These are phyloP conservation scores for Rhagium mordax DNA, from an alignment of 2,888 invertebrate species.

Conservation along the genomic window DNA sequence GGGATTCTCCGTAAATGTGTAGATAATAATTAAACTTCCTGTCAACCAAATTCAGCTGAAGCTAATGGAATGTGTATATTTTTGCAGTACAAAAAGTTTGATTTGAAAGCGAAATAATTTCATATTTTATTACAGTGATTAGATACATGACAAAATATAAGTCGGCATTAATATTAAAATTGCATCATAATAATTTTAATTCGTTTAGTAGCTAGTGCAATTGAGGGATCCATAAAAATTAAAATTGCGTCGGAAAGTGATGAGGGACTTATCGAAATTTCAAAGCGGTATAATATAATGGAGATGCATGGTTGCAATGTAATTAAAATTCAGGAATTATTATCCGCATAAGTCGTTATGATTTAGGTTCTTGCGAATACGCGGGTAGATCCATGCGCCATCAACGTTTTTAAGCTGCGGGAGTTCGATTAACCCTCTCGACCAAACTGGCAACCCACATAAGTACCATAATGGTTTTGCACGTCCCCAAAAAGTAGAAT, in stretches of 20 bases:
- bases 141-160: too few species aligned
- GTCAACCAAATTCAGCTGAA: neutral
- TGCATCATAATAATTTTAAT: neutral
- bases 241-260: neutral
- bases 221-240: neutral
- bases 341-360: conserved; percentile 58
- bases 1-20: neutral
- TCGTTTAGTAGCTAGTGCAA: neutral
- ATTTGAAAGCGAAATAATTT: neutral
- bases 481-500: conserved; percentile 36
- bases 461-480: conserved; percentile 36
- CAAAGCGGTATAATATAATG: conserved; percentile 55
- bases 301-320: conserved; percentile 57
- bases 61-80: neutral
- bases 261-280: conserved; percentile 53
- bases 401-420: conserved; percentile 32
- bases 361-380: conserved; percentile 51
- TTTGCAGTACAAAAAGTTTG: neutral
- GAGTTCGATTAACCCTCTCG: conserved; percentile 34
- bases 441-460: conserved; percentile 31
- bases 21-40: neutral
- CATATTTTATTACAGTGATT: neutral
- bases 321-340: conserved; percentile 61
- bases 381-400: conserved; percentile 28
- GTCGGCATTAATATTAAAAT: neutral